Evolutionary conservation across 64 coral and sea anemone species (phyloP).

Genomic region (Actinia tenebrosa): DNA sequence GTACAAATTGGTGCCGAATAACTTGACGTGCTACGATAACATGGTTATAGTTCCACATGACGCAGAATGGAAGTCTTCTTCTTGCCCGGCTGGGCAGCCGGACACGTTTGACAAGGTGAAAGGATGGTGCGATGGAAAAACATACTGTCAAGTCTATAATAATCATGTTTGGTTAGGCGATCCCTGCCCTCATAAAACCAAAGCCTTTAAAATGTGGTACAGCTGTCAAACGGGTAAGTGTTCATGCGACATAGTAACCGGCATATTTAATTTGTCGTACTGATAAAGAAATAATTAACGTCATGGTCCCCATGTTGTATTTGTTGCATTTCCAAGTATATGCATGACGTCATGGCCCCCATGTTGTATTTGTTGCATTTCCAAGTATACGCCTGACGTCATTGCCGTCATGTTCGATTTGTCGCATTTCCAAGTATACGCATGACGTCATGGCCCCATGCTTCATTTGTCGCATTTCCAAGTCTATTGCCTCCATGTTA

Average conservation of each 20-base stretch:
- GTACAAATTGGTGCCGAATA: neutral
- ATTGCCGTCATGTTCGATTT: too few relatives aligned
- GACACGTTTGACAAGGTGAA: constrained; percentile 25
- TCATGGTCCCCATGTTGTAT: too few relatives aligned
- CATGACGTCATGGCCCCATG: too few relatives aligned
- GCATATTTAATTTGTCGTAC: too few relatives aligned
- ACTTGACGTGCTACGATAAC: constrained; percentile 44
- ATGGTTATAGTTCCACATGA: constrained; percentile 40
- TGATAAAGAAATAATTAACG: too few relatives aligned
- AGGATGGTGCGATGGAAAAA: constrained; percentile 27
- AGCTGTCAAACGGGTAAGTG: constrained; percentile 56
- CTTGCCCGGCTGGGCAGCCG: neutral
- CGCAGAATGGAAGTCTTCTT: neutral
- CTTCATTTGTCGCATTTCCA: too few relatives aligned
- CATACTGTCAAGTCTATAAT: neutral
- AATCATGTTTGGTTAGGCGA: neutral
- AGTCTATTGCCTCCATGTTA: too few relatives aligned
- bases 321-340: too few relatives aligned
- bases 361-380: too few relatives aligned
- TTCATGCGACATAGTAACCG: neutral
- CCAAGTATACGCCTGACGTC: too few relatives aligned
- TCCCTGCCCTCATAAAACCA: neutral
- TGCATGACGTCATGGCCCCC: too few relatives aligned
- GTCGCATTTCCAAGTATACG: too few relatives aligned
- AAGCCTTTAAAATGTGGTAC: constrained; percentile 29